Evolutionary conservation across 2,797 vertebrate genomes (phyloP), one percentile per base, ranked within the genome.

Genomic region (Vultur gryphus): DNA sequence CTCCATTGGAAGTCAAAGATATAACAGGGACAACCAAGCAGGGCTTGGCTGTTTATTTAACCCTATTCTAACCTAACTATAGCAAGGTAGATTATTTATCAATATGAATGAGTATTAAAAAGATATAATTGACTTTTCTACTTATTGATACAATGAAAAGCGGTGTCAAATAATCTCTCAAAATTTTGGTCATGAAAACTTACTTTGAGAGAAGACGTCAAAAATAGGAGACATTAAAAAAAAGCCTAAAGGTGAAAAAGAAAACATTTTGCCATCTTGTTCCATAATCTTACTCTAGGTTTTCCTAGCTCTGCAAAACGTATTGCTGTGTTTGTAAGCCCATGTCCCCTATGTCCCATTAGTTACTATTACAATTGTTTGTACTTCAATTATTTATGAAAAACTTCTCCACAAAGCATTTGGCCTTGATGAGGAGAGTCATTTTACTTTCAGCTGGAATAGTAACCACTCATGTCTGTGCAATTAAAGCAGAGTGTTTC

Each of bases 331-430:
- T 95, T 95, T 41, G 35, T 81, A 91, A 87, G 37, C 39, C 49
- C n/a, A 66, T 76, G 83, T 87, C 39, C 79, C 86, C 51, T 90
- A 85, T 87, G 96, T 86, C 79, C 72, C 87, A 84, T 95, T 96
- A 94, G 72, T 93, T 95, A 86, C 62, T 48, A 52, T 91, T 96
- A 87, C 37, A 93, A 70, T 87, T 94, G 62, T 84, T 95, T 89
- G 67, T 87, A 85, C 65, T 89, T 97, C 91, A 93, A 91, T 97
- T 96, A 96, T 94, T 95, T 96, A 92, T 92, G 76, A 92, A 94
- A 91, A 97, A 61, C 58, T 78, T 89, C 58, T 55, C 75, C 49
- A 65, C 83, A 80, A 97, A 96, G 51, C 62, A 88, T 92, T 94
- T 94, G 86, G 87, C 39, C 86, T 95, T 94, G 89, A 96, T 94